Evolutionary conservation across 1,140 invertebrate species (phyloP).

Genomic region (Diprion similis): DNA sequence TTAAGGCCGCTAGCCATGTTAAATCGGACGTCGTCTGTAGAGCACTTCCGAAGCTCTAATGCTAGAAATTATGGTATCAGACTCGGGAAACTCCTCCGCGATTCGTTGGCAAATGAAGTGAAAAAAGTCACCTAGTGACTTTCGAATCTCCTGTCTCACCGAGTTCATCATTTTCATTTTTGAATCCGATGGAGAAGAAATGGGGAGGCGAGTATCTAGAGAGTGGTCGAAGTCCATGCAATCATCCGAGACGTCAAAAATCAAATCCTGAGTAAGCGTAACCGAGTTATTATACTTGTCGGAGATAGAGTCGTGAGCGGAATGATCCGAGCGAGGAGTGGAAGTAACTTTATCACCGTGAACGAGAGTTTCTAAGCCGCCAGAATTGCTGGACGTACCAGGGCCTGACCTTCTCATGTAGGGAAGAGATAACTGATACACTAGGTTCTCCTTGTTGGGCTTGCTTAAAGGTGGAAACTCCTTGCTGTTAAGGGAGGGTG

Average conservation of each 20-base stretch:
- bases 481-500: not conserved
- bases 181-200: not conserved
- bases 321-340: too few relatives aligned
- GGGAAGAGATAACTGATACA: too few relatives aligned
- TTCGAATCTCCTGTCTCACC: not conserved
- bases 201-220: not conserved
- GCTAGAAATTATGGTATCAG: not conserved
- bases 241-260: not conserved
- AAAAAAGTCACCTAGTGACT: not conserved
- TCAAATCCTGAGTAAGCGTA: too few relatives aligned
- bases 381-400: not conserved
- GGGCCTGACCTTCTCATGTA: too few relatives aligned
- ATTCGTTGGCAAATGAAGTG: not conserved
- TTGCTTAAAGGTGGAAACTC: not conserved
- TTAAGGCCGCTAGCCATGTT: slow-evolving; percentile 7
- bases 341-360: too few relatives aligned
- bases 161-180: too few relatives aligned
- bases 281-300: too few relatives aligned
- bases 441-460: not conserved
- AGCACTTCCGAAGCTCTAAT: not conserved
- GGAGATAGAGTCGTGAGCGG: too few relatives aligned
- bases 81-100: not conserved
- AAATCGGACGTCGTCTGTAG: not conserved
- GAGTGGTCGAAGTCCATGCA: not conserved
- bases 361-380: too few relatives aligned